Base-by-base conservation (phyloP, 1,140 invertebrate species). In the Mylabris phalerata region DNA sequence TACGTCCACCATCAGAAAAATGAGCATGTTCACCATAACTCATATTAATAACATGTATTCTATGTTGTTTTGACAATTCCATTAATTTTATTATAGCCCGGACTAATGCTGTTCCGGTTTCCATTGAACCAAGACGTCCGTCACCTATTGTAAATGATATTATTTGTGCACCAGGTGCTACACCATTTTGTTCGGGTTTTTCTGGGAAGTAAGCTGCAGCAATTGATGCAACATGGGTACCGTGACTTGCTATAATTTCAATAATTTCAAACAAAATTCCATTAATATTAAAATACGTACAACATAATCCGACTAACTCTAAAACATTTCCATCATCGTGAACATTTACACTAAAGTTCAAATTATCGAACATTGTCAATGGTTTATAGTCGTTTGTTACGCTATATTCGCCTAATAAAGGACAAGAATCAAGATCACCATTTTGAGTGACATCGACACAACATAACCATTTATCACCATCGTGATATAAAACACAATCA, bases 171-270 rank as follows among this genome's bases (percentile, higher is more conserved):
- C 96, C 96, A 4, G 97, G 96, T 2, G 97, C 95, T 2, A 98
- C 81, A 2, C 97, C 97, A 78, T 98, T 96, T 64, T 88, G 80
- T 62, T 96, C 92, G 4, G 93, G 89, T 42, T 87, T 84, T 46
- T 94, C 86, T 0, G 93, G 90, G 77, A 95, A 98, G 78, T 93
- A 84, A 0, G 88, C 95, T 19, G 93, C 85, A 25, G 95, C 92
- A 63, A 99, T 98, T 13, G 92, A 89, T 0, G 95, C 93, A 10
- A 99, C 97, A 73, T 99, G 96, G 1, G 95, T 98, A 11, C 95
- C 96, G 77, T 99, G 96, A 48, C 88, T 85, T 25, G 92, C 92
- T 95, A 70, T 55, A 76, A 78, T 50, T 9, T 4, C 42, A 54
- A 25, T 52, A 47, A n/a, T 54, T 48, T 51, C 26, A 51, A 48